Percentiles rank a stretch among this genome's conserved stretches.
Evolutionary conservation across 2,888 invertebrate species (phyloP).

Genomic region (Xestia ashworthii): DNA sequence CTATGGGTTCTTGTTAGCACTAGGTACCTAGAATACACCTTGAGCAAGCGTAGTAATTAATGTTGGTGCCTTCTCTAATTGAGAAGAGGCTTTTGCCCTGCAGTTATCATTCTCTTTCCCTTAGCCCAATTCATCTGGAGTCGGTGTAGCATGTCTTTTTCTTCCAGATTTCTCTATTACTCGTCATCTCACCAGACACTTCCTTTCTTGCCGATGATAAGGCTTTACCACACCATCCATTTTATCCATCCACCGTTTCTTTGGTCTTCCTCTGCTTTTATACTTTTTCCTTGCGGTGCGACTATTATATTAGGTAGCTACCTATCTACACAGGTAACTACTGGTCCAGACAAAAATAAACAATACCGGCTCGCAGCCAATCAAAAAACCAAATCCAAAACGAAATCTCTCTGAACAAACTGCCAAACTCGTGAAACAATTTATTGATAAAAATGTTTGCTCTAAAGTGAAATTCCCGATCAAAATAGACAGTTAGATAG

Average conservation of each 20-base stretch:
- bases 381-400: neutral
- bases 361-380: neutral
- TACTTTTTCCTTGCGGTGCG: neutral
- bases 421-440: slow-evolving; percentile 31
- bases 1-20: neutral
- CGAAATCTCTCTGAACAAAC: slow-evolving; percentile 33
- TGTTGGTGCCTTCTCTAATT: neutral
- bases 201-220: too few relatives aligned
- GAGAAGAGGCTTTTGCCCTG: neutral
- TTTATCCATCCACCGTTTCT: too few relatives aligned
- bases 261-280: too few relatives aligned
- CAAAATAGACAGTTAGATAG: slow-evolving; percentile 48
- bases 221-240: too few relatives aligned
- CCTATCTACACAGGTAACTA: neutral
- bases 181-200: too few relatives aligned
- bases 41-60: neutral
- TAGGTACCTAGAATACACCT: neutral
- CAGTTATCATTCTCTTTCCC: neutral
- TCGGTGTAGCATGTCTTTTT: too few relatives aligned
- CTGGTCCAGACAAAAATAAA: slow-evolving; percentile 21
- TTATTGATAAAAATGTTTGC: slow-evolving; percentile 48
- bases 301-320: neutral
- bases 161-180: too few relatives aligned
- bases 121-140: too few relatives aligned
- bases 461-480: slow-evolving; percentile 55